phyloP scores from a whole-genome alignment of 2,797 vertebrate species.

The Silurus lanzhouensis region DNA sequence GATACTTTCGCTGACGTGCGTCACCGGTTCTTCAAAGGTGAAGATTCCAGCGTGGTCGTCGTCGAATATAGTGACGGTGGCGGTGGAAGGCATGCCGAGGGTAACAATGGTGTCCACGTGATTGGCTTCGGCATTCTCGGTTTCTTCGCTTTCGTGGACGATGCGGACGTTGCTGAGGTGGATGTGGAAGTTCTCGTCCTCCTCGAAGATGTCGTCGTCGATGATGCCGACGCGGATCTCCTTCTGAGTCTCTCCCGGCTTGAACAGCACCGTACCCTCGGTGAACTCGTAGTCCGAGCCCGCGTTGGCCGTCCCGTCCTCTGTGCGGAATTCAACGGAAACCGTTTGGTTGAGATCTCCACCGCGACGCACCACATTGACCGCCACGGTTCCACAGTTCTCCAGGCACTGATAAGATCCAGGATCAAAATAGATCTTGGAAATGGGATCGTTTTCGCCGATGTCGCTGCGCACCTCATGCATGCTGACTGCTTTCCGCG shows the following conservation, averaged over 20 bases:
- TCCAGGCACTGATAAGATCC: slow-evolving; percentile 95
- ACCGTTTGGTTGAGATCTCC: slow-evolving; percentile 88
- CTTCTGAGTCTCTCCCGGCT: slow-evolving; percentile 91
- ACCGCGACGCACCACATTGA: slow-evolving; percentile 89
- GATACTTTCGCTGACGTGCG: slow-evolving; percentile 93
- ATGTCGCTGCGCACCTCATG: slow-evolving; percentile 90
- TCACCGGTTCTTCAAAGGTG: slow-evolving; percentile 92
- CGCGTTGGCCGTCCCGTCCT: slow-evolving; percentile 95
- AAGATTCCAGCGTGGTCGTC: slow-evolving; percentile 99
- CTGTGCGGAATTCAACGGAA: slow-evolving; percentile 93
- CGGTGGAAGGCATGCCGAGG: slow-evolving; percentile 83
- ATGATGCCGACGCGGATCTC: slow-evolving; percentile 97
- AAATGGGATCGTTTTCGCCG: slow-evolving; percentile 87
- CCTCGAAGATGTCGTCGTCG: slow-evolving; percentile 97
- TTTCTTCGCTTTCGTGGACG: slow-evolving; percentile 75
- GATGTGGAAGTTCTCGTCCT: slow-evolving; percentile 97
- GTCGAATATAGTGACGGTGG: slow-evolving; percentile 96
- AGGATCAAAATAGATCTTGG: slow-evolving; percentile 93
- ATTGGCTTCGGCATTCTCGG: slow-evolving; percentile 78
- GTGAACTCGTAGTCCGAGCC: slow-evolving; percentile 99
- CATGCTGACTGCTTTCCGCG: slow-evolving; percentile 96
- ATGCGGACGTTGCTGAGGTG: slow-evolving; percentile 90
- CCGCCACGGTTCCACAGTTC: slow-evolving; percentile 95
- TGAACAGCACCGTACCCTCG: slow-evolving; percentile 92
- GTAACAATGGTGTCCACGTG: slow-evolving; percentile 83